These are phyloP conservation scores for Petrocephalus zakoni DNA, from an alignment of 2,113 vertebrate species.

Conservation along the genomic window DNA sequence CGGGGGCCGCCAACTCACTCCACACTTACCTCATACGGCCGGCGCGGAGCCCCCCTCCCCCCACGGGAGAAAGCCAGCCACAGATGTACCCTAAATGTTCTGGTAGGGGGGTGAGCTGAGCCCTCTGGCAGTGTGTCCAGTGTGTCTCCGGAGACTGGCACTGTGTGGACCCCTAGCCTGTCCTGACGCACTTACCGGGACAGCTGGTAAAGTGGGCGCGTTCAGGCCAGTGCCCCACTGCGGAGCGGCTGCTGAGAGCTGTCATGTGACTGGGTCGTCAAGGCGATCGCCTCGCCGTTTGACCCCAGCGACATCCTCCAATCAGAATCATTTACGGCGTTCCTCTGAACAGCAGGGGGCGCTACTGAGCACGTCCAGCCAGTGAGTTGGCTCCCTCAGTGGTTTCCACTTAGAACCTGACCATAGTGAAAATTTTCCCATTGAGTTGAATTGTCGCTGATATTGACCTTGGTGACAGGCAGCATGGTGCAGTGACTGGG, in stretches of 20 bases:
- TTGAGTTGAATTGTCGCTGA: conserved; percentile 60
- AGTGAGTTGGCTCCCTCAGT: conserved; percentile 36
- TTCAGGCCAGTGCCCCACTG: not conserved
- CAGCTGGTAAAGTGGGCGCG: not conserved
- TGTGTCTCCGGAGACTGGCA: not conserved
- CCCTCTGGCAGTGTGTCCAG: not conserved
- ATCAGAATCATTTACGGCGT: not conserved
- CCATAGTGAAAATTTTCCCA: conserved; percentile 53
- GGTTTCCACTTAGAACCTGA: conserved; percentile 58
- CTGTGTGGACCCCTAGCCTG: not conserved
- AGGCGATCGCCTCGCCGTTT: not conserved
- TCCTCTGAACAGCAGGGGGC: not conserved
- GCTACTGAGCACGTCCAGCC: not conserved
- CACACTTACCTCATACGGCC: not conserved
- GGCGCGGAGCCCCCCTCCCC: not conserved
- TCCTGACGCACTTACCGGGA: not conserved
- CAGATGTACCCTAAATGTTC: not conserved
- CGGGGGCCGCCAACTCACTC: not conserved
- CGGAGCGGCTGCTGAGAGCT: not conserved
- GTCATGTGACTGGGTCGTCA: not conserved
- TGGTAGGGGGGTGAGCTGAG: not conserved
- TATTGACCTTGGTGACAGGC: conserved; percentile 63
- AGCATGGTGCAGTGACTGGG: conserved; percentile 17
- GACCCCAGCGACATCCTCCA: not conserved
- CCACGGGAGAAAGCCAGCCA: not conserved